phyloP scores from a whole-genome alignment of 2,113 vertebrate genomes.

The Gobius niger region DNA sequence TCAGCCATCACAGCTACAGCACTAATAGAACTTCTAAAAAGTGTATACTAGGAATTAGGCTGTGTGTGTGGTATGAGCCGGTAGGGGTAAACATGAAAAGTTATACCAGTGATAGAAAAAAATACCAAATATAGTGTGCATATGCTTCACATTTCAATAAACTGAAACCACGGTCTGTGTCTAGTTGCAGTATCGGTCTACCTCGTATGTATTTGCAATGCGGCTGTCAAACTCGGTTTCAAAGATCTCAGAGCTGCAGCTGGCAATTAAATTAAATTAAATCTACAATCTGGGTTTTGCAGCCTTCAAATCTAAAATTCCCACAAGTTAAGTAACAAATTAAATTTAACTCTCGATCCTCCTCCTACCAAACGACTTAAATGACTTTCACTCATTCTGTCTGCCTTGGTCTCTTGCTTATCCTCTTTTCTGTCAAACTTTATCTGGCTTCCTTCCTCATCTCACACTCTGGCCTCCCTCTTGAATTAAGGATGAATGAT shows the following conservation, averaged over 20 bases:
- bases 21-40: too few species aligned
- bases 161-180: background rate
- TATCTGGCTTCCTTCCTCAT: conserved; percentile 60
- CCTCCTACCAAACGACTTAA: conserved; percentile 62
- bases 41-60: too few species aligned
- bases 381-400: conserved; percentile 61
- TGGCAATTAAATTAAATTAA: conserved; percentile 28
- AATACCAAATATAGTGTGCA: background rate
- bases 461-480: conserved; percentile 56
- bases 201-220: background rate
- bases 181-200: background rate
- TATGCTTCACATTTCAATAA: background rate
- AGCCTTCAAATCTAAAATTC: conserved; percentile 44
- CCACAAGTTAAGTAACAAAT: conserved; percentile 54
- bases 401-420: conserved; percentile 50
- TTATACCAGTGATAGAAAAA: background rate
- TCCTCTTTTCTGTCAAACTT: conserved; percentile 64
- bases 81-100: background rate
- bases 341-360: conserved; percentile 55
- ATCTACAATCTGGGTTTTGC: conserved; percentile 31
- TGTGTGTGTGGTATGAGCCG: background rate
- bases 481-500: conserved; percentile 72
- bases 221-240: conserved; percentile 23
- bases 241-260: conserved; percentile 26
- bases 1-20: too few species aligned